phyloP scores from a whole-genome alignment of 2,113 vertebrate genomes.

The Python bivittatus region DNA sequence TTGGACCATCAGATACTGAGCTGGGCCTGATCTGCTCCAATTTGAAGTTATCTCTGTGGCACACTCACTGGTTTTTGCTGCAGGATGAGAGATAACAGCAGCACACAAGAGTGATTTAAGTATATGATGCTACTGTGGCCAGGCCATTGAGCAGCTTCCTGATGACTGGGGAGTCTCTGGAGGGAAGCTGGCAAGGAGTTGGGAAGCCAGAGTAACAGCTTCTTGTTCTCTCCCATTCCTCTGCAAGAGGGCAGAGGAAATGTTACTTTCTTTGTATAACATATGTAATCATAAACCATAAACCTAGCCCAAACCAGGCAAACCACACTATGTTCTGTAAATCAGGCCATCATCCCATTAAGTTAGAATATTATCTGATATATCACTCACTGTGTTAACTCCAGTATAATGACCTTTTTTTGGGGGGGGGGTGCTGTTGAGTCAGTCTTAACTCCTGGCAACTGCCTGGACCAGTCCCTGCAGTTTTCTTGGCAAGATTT shows the following conservation, averaged over 20 bases:
- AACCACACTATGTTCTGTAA: background rate
- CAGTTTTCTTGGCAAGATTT: background rate
- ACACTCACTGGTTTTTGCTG: background rate
- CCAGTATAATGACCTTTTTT: background rate
- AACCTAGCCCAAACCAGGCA: background rate
- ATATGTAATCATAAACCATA: background rate
- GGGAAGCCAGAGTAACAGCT: background rate
- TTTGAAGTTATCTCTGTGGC: background rate
- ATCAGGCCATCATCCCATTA: background rate
- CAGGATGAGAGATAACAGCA: background rate
- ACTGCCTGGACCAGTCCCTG: background rate
- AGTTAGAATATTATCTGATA: background rate
- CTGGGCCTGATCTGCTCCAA: accelerated
- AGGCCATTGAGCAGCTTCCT: background rate
- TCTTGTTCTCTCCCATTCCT: background rate
- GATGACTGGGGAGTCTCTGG: background rate
- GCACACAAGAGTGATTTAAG: background rate
- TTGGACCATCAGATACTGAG: background rate
- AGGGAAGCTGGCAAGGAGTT: background rate
- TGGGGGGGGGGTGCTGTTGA: no score
- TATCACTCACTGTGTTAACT: background rate
- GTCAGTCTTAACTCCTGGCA: background rate
- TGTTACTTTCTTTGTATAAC: background rate
- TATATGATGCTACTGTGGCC: background rate
- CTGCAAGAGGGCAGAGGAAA: background rate